Evolutionary conservation across 2,113 vertebrate genomes (phyloP).

Genomic region (Megaceryle maxima): DNA sequence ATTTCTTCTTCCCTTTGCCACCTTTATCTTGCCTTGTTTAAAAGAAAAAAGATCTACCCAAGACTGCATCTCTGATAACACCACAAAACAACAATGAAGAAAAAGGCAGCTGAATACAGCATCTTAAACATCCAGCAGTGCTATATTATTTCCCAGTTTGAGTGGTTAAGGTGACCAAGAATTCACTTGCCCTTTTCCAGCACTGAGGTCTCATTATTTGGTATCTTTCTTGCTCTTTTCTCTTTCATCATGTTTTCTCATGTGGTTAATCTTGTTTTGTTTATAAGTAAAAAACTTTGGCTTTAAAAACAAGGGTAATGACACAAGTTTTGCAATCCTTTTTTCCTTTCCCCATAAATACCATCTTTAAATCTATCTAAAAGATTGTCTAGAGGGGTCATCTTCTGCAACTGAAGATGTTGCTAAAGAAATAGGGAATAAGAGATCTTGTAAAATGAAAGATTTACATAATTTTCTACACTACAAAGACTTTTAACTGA

Average conservation of each 20-base stretch:
- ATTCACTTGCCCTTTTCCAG: neutral
- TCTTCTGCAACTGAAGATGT: neutral
- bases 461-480: neutral
- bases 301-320: neutral
- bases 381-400: neutral
- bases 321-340: neutral
- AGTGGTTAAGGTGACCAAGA: neutral
- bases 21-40: neutral
- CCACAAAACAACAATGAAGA: neutral
- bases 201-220: neutral
- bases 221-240: neutral
- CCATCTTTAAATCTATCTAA: neutral
- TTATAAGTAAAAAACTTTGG: neutral
- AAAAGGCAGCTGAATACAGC: neutral
- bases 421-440: neutral
- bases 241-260: neutral
- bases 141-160: neutral
- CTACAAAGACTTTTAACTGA: neutral
- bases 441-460: neutral
- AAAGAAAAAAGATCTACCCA: neutral
- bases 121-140: neutral
- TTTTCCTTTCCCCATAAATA: neutral
- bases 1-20: neutral
- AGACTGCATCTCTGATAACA: neutral
- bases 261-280: neutral